A percentile compares a stretch with the other conserved stretches of the same genome.
phyloP scores from a whole-genome alignment of 2,113 vertebrate species.

The Boleophthalmus pectinirostris region DNA sequence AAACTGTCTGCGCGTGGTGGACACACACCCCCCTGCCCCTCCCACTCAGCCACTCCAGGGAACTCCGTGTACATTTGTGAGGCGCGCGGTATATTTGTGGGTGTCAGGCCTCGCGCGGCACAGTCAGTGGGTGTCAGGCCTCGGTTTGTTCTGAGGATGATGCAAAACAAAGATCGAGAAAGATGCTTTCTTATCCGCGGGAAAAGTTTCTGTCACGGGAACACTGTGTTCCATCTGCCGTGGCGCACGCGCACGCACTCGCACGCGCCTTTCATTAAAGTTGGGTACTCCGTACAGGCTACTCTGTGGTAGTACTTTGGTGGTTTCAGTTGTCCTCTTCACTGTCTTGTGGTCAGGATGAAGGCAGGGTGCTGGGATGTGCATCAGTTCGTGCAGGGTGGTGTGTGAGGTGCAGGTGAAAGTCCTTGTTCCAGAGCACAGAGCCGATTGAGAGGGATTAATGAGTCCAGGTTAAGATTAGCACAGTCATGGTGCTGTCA shows the following conservation, averaged over 20 bases:
- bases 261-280: not conserved
- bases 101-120: not conserved
- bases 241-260: not conserved
- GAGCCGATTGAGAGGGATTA: not conserved
- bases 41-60: not conserved
- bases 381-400: not conserved
- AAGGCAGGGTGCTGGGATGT: no score
- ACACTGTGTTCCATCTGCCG: not conserved
- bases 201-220: not conserved
- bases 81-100: not conserved
- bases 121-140: no score
- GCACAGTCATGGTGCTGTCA: not conserved
- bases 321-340: not conserved
- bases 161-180: not conserved
- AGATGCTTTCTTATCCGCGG: not conserved
- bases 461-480: not conserved
- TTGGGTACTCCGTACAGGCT: not conserved
- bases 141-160: not conserved
- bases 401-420: not conserved
- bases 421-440: no score
- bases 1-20: not conserved
- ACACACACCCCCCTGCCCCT: not conserved
- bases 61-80: conserved; percentile 1
- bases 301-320: not conserved
- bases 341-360: not conserved